Evolutionary conservation across 2,797 vertebrate species (phyloP), one percentile per base, ranked within the genome.

Genomic region (Protosalanx chinensis): DNA sequence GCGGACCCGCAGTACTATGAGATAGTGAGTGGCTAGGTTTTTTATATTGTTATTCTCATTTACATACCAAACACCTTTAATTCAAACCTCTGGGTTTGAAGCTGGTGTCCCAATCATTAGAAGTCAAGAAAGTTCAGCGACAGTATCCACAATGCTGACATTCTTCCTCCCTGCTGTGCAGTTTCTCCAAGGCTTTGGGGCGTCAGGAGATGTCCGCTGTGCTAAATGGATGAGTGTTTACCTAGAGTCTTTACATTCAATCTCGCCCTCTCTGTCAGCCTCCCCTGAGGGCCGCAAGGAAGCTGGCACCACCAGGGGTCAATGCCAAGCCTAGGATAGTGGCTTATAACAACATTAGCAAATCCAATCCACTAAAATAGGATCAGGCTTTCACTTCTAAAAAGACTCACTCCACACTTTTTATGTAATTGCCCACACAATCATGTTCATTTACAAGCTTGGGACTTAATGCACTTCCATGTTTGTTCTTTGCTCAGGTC

Each of bases 271-370:
- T 13, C 41, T 53, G 20, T 32, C 70, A 64, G 51, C 64, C 72
- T 35, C 73, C 71, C 35, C 6, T 23, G 20, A 30, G 30, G 72
- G 59, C 71, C 62, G 30, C 29, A 70, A 79, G 71, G 15, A 61
- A 30, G 77, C 64, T 37, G 68, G 74, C 69, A 64, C 60, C 63
- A 56, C 53, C 29, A 63, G 41, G 82, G 81, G 90, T 90, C 89
- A 90, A 51, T 68, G 71, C 66, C 74, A 57, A 46, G 79, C 74
- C 73, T 62, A 70, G 81, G 82, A 82, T 69, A 79, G 79, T 68
- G 80, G 75, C 56, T 69, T 67, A 18, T 89, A 91, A 90, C 89
- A 49, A 71, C 90, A 91, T 92, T 91, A 90, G 77, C 53, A 71
- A 84, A 85, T 82, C 83, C 82, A 79, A 86, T 89, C 76, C 80